Evolutionary conservation across 2,888 invertebrate genomes (phyloP).

Genomic region (Sinotaia quadrata): DNA sequence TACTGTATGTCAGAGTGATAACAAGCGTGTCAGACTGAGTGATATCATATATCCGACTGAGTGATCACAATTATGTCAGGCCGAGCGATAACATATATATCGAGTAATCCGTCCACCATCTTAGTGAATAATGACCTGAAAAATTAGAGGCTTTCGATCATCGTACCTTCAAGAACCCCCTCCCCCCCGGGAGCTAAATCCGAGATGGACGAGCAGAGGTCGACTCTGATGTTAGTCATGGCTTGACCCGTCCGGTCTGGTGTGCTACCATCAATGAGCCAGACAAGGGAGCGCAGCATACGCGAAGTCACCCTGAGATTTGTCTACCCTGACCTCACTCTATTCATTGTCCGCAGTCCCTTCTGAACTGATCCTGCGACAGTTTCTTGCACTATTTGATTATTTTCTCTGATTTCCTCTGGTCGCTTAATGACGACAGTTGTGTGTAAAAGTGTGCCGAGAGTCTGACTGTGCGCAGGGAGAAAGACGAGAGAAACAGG

Average conservation of each 20-base stretch:
- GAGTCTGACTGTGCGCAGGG: background rate
- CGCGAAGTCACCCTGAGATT: conserved; percentile 23
- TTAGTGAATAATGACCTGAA: too few relatives aligned
- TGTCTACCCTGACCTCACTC: conserved; percentile 25
- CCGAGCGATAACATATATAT: too few relatives aligned
- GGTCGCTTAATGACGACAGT: background rate
- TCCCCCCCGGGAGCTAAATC: too few relatives aligned
- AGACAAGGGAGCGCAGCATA: conserved; percentile 4
- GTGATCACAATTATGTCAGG: too few relatives aligned
- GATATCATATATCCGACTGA: too few relatives aligned
- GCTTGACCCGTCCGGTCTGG: conserved; percentile 26
- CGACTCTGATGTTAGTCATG: too few relatives aligned
- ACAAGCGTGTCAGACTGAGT: background rate
- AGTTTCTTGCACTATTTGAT: background rate
- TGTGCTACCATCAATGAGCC: conserved; percentile 14
- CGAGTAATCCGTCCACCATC: too few relatives aligned
- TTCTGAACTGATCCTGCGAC: background rate
- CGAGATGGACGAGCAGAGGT: too few relatives aligned
- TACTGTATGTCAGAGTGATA: too few relatives aligned
- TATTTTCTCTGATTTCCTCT: conserved; percentile 6
- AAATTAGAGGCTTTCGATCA: too few relatives aligned
- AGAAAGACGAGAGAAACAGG: background rate
- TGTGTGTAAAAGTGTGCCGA: background rate
- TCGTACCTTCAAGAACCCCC: too few relatives aligned
- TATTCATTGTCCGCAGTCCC: conserved; percentile 13